A percentile compares a stretch with the other conserved stretches of the same genome.
Evolutionary conservation across 2,797 vertebrate species (phyloP).

Genomic region (Neosalanx taihuensis): DNA sequence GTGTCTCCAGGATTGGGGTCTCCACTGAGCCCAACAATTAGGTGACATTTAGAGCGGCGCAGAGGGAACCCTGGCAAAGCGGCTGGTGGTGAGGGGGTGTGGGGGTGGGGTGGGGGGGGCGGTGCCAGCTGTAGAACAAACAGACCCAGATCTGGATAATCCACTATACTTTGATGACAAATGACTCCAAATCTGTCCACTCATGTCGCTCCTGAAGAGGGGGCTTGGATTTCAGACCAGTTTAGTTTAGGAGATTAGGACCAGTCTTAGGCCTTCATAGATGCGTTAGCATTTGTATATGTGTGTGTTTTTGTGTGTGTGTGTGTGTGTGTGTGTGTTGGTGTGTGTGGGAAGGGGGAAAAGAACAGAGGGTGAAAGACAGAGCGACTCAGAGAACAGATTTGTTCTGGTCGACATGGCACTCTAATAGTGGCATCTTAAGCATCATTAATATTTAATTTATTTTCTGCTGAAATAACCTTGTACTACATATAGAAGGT

Average conservation of each 20-base stretch:
- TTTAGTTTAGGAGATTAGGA: not conserved
- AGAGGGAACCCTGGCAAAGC: not conserved
- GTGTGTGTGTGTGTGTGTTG: not conserved
- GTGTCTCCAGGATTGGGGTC: conserved; percentile 3
- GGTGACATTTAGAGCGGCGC: conserved; percentile 39
- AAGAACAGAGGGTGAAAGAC: not conserved
- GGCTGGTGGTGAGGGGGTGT: conserved; percentile 19
- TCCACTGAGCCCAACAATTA: conserved; percentile 32
- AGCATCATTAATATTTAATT: too few relatives aligned
- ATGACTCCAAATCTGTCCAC: conserved; percentile 38
- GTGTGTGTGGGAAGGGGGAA: not conserved
- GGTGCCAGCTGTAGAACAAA: conserved; percentile 35
- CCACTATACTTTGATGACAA: conserved; percentile 36
- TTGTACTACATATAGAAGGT: too few relatives aligned
- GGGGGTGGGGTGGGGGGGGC: conserved; percentile 7
- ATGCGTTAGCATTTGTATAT: not conserved
- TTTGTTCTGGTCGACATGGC: not conserved
- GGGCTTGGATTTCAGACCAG: not conserved
- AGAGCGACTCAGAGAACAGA: not conserved
- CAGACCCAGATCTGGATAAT: conserved; percentile 44
- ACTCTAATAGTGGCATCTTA: too few relatives aligned
- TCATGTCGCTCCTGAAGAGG: conserved; percentile 1
- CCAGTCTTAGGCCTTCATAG: not conserved
- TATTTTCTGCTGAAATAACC: too few relatives aligned
- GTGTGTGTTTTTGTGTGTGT: not conserved